phyloP scores from a whole-genome alignment of 2,113 vertebrate genomes.

The Phainopepla nitens region DNA sequence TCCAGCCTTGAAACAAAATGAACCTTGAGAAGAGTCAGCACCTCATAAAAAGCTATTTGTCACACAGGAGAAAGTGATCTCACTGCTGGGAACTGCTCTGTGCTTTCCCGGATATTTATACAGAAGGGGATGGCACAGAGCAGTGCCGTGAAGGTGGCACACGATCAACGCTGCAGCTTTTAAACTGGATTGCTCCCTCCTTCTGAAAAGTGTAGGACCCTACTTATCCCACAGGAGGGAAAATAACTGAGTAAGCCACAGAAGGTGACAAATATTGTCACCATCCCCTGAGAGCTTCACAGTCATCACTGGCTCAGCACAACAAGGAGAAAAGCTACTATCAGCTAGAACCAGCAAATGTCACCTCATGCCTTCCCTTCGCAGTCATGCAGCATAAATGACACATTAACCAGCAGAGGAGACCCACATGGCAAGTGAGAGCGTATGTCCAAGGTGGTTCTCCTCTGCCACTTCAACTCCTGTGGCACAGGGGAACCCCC shows the following conservation, averaged over 20 bases:
- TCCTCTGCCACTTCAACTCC: background rate
- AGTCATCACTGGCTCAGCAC: background rate
- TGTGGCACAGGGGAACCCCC: rapidly evolving
- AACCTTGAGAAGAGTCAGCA: conserved; percentile 51
- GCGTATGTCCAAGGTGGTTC: background rate
- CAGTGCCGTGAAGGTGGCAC: background rate
- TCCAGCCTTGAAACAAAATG: background rate
- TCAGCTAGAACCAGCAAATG: background rate
- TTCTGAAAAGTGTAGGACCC: background rate
- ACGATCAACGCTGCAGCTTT: rapidly evolving
- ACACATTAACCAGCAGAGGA: background rate
- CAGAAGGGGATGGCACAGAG: background rate
- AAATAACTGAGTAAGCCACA: background rate
- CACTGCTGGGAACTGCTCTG: background rate
- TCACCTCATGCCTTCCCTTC: background rate
- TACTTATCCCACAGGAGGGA: background rate
- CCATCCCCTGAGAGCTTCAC: background rate
- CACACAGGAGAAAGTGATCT: conserved; percentile 27
- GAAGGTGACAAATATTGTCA: background rate
- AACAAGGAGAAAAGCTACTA: background rate
- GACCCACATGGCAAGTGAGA: background rate
- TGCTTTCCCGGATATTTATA: conserved; percentile 1
- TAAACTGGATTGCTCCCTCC: background rate
- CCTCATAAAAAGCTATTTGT: conserved; percentile 55
- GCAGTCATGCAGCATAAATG: background rate